Evolutionary conservation across 2,888 invertebrate species (phyloP).

Genomic region (Chaitophorus viminalis): DNA sequence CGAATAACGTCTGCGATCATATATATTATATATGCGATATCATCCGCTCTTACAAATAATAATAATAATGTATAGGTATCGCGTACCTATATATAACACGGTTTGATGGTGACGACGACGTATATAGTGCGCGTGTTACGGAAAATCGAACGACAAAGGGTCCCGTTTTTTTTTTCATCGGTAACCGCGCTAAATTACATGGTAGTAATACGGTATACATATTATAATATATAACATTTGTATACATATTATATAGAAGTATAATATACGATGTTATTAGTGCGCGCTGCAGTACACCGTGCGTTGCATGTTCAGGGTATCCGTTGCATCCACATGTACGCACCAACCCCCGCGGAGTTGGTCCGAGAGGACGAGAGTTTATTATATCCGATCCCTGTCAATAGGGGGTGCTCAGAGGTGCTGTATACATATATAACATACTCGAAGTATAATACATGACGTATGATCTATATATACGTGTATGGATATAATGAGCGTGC

Average conservation of each 20-base stretch:
- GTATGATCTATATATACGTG: no score
- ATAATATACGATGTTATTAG: no score
- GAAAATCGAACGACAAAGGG: slow-evolving; percentile 21
- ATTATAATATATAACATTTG: no score
- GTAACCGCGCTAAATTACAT: background rate
- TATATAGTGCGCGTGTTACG: background rate
- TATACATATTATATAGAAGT: no score
- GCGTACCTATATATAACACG: background rate
- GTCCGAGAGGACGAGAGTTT: background rate
- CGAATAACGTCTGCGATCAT: background rate
- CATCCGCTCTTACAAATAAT: background rate
- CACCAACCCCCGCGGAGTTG: background rate
- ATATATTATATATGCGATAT: slow-evolving; percentile 16
- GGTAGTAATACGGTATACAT: no score
- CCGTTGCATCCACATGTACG: background rate
- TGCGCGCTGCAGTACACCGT: background rate
- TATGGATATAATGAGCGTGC: background rate
- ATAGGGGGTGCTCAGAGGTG: no score
- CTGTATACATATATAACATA: no score
- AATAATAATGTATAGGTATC: no score
- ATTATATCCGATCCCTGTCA: background rate
- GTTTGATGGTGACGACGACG: background rate
- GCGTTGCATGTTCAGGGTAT: background rate
- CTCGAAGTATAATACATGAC: no score
- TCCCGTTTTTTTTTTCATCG: background rate